Evolutionary conservation across 1,140 invertebrate genomes (phyloP).

Genomic region (Nautilus pompilius): DNA sequence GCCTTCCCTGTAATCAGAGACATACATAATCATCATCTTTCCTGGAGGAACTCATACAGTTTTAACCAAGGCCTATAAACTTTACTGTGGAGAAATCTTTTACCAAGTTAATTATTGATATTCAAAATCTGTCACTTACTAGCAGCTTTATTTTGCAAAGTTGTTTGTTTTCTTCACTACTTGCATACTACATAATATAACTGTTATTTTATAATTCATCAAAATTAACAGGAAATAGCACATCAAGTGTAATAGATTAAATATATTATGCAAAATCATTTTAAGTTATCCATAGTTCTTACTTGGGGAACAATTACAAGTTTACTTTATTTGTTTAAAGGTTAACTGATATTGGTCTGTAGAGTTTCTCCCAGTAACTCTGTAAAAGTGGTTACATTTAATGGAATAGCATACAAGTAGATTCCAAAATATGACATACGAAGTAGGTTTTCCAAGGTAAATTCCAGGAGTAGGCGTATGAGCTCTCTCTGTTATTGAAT

Average conservation of each 20-base stretch:
- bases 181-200: not conserved
- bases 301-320: not conserved
- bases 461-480: constrained; percentile 97
- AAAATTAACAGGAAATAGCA: too few species aligned
- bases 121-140: constrained; percentile 6
- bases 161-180: not conserved
- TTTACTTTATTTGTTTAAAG: not conserved
- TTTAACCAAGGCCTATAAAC: constrained; percentile 23
- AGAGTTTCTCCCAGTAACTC: not conserved
- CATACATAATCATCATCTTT: too few species aligned
- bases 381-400: not conserved
- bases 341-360: not conserved
- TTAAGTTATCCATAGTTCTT: not conserved
- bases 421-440: constrained; percentile 55
- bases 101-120: not conserved
- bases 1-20: constrained; percentile 25
- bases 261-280: not conserved
- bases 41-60: constrained; percentile 32
- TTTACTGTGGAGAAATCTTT: constrained; percentile 36
- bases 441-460: constrained; percentile 92
- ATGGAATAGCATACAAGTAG: not conserved
- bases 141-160: not conserved
- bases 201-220: too few species aligned
- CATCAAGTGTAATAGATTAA: too few species aligned
- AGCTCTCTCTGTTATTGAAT: constrained; percentile 93